These are phyloP conservation scores for Drosophila lacteicornis DNA, from an alignment of 1,140 invertebrate genomes.

Conservation along the genomic window DNA sequence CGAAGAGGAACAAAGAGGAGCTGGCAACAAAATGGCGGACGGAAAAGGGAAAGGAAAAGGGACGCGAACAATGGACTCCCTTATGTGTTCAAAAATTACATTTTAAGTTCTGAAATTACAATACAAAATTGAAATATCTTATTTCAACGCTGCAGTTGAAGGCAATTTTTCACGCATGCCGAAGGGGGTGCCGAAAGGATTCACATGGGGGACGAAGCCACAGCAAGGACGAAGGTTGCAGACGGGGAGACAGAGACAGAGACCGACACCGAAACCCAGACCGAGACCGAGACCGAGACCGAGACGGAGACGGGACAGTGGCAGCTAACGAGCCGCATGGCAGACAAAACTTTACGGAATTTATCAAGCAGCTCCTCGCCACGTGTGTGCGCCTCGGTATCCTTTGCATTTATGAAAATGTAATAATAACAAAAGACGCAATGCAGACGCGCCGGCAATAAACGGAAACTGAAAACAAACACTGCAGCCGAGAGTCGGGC, in stretches of 20 bases:
- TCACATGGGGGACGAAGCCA: conserved; percentile 18
- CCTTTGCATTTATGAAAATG: conserved; percentile 82
- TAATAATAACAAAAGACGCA: conserved; percentile 83
- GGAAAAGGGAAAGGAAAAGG: background rate
- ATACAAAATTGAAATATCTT: conserved; percentile 81
- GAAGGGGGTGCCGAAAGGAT: conserved; percentile 15
- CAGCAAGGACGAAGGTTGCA: conserved; percentile 18
- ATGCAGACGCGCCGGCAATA: conserved; percentile 70
- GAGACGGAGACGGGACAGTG: conserved; percentile 2
- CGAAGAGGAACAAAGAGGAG: background rate
- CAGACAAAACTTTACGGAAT: conserved; percentile 81
- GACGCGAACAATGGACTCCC: conserved; percentile 24
- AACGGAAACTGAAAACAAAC: conserved; percentile 57
- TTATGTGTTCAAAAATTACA: conserved; percentile 75
- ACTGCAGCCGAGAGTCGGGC: background rate
- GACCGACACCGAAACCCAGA: background rate
- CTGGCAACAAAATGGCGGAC: background rate
- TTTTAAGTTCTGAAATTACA: conserved; percentile 78
- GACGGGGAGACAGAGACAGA: background rate
- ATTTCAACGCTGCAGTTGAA: conserved; percentile 72
- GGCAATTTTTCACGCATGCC: conserved; percentile 77
- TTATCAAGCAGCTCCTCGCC: conserved; percentile 61
- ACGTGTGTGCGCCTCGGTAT: conserved; percentile 31
- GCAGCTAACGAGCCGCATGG: conserved; percentile 76
- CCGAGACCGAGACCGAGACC: background rate